A percentile compares a stretch with the other conserved stretches of the same genome.
Conservation (phyloP, 2,113 vertebrate genomes). For the Siniperca knerii region DNA sequence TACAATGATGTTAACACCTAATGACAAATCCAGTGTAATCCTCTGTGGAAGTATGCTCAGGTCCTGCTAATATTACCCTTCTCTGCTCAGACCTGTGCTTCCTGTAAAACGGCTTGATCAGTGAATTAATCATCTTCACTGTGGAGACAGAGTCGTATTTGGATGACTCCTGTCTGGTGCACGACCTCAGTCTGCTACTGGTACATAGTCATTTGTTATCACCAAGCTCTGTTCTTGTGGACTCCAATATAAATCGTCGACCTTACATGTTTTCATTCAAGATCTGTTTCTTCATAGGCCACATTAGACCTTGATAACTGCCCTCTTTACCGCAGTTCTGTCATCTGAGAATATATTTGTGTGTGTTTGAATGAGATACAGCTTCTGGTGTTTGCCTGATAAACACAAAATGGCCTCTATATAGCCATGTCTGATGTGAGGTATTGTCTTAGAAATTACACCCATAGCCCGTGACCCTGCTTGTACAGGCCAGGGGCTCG, state of each 20-base stretch:
- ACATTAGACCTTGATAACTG: constrained; percentile 21
- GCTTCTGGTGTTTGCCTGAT: constrained; percentile 65
- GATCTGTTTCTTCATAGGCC: constrained; percentile 31
- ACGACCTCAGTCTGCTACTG: constrained; percentile 44
- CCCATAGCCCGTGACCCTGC: constrained; percentile 60
- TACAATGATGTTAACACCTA: neutral
- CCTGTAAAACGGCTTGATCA: constrained; percentile 53
- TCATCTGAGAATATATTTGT: constrained; percentile 33
- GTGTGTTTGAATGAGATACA: constrained; percentile 54
- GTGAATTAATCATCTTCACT: constrained; percentile 59
- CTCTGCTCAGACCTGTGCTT: constrained; percentile 28
- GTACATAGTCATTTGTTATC: constrained; percentile 37
- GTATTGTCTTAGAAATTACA: constrained; percentile 71
- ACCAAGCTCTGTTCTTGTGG: neutral
- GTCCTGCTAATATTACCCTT: constrained; percentile 14
- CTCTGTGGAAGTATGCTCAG: neutral
- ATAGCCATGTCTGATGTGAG: constrained; percentile 48
- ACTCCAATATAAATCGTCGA: constrained; percentile 25
- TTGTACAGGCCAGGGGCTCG: constrained; percentile 54
- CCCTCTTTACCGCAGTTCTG: constrained; percentile 6
- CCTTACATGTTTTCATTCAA: neutral
- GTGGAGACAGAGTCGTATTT: constrained; percentile 19
- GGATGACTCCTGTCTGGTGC: constrained; percentile 42
- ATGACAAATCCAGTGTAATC: neutral
- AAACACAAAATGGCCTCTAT: constrained; percentile 67